These are phyloP conservation scores for Carassius carassius DNA, from an alignment of 2,113 vertebrate genomes.

Conservation along the genomic window DNA sequence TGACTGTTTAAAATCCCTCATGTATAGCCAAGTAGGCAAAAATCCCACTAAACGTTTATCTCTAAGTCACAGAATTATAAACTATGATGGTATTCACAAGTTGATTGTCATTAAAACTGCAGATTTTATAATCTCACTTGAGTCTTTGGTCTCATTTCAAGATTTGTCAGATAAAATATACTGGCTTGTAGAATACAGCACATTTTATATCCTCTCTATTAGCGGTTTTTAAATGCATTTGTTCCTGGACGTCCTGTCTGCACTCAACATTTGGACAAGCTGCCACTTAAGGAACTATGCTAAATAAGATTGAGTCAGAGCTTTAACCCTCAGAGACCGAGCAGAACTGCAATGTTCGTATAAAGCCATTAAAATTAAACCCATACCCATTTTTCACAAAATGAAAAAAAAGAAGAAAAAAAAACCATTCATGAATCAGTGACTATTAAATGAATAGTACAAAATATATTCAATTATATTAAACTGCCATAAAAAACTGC, in stretches of 20 bases:
- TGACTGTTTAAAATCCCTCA: neutral
- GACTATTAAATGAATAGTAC: too few species aligned
- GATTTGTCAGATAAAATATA: neutral
- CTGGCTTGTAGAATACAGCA: neutral
- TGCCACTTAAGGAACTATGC: neutral
- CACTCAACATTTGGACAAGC: neutral
- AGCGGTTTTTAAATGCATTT: neutral
- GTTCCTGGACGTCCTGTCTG: neutral
- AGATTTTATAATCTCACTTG: neutral
- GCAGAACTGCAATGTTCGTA: neutral
- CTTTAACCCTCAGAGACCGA: neutral
- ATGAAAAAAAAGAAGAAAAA: too few species aligned
- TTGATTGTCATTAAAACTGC: neutral
- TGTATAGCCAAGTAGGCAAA: neutral
- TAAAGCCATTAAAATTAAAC: too few species aligned
- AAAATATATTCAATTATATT: too few species aligned
- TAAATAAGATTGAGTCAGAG: neutral
- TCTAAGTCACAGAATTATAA: neutral
- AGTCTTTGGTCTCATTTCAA: constrained; percentile 2
- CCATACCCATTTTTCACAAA: too few species aligned
- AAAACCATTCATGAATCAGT: too few species aligned
- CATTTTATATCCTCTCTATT: neutral
- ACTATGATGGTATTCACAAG: neutral
- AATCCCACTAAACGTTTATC: neutral
- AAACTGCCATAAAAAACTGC: too few species aligned